These are phyloP conservation scores for Myoxocephalus aenaeus DNA, from an alignment of 2,797 vertebrate species.

Conservation along the genomic window DNA sequence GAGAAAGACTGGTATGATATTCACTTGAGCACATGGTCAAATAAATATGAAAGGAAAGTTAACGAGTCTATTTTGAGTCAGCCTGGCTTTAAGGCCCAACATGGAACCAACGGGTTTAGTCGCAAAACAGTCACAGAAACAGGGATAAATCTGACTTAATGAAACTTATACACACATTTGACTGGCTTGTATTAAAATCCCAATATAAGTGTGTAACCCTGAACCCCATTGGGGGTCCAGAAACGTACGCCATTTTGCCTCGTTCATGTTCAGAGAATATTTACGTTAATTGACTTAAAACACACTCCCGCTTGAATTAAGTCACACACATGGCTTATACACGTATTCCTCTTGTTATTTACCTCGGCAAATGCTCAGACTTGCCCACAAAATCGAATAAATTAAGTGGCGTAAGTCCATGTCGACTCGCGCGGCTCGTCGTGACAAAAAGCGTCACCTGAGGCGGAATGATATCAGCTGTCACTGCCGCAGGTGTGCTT, in stretches of 20 bases:
- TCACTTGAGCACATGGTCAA: background rate
- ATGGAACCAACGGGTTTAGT: background rate
- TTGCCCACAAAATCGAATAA: constrained; percentile 38
- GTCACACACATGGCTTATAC: background rate
- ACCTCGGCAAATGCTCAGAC: constrained; percentile 54
- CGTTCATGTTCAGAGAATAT: background rate
- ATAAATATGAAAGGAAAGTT: background rate
- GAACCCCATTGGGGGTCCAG: background rate
- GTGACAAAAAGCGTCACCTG: constrained; percentile 35
- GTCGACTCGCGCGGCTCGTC: constrained; percentile 39
- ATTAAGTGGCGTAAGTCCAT: constrained; percentile 61
- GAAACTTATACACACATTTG: background rate
- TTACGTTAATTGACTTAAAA: accelerated
- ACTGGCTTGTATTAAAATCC: background rate
- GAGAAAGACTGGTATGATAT: no score
- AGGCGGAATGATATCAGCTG: constrained; percentile 26
- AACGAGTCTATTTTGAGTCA: background rate
- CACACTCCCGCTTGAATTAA: background rate
- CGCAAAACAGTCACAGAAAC: background rate
- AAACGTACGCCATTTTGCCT: constrained; percentile 4
- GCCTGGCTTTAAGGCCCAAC: background rate
- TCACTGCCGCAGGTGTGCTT: constrained; percentile 42
- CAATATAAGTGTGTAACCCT: background rate
- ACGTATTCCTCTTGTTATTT: background rate
- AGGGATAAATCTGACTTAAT: no score